Conservation (phyloP, 1,140 invertebrate genomes). For the Varroa destructor region DNA sequence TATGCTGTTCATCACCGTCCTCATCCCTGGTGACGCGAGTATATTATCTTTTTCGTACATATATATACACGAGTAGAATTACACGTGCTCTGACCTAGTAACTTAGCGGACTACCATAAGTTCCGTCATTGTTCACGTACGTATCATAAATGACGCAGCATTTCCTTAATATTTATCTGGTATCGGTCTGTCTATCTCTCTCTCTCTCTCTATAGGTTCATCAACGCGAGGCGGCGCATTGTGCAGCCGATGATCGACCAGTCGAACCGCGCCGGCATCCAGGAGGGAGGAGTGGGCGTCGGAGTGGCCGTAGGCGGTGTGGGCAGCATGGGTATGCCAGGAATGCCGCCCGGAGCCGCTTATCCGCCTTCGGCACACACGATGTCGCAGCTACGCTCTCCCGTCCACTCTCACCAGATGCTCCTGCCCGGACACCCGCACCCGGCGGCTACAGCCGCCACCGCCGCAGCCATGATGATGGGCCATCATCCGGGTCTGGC, state of each 20-base stretch:
- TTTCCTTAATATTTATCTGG: too few relatives aligned
- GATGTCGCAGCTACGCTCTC: conserved; percentile 44
- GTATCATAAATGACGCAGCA: too few relatives aligned
- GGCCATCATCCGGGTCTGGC: conserved; percentile 39
- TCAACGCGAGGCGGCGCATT: conserved; percentile 80
- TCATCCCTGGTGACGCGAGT: too few relatives aligned
- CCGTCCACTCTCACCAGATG: conserved; percentile 46
- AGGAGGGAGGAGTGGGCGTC: conserved; percentile 1
- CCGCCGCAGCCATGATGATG: conserved; percentile 41
- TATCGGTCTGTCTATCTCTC: too few relatives aligned
- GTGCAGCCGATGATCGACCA: conserved; percentile 86
- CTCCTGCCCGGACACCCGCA: conserved; percentile 45
- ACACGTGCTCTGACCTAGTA: too few relatives aligned
- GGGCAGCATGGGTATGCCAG: background rate
- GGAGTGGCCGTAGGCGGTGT: background rate
- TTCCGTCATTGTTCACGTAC: too few relatives aligned
- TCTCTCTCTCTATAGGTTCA: conserved; percentile 56
- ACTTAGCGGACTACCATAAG: too few relatives aligned
- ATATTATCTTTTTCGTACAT: too few relatives aligned
- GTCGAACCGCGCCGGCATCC: conserved; percentile 80
- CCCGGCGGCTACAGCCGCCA: conserved; percentile 42
- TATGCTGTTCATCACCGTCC: too few relatives aligned
- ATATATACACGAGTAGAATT: too few relatives aligned
- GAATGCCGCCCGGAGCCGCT: conserved; percentile 7
- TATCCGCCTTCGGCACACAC: conserved; percentile 29